A percentile compares a stretch with the other conserved stretches of the same genome.
These are phyloP conservation scores for Acanthaster planci DNA, from an alignment of 35 echinoderm and acorn worm species.

Conservation along the genomic window DNA sequence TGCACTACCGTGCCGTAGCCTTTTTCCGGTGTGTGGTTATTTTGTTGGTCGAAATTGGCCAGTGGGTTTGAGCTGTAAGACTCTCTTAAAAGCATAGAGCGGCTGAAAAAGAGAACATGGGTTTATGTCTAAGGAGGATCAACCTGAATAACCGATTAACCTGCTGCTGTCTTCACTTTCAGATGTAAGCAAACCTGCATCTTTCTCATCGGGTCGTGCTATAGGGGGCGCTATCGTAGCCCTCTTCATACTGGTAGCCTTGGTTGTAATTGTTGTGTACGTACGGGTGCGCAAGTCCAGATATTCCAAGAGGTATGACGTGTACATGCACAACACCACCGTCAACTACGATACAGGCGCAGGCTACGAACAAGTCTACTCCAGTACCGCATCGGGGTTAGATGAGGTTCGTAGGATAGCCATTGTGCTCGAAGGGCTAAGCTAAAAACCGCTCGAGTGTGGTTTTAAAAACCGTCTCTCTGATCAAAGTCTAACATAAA, in stretches of 20 bases:
- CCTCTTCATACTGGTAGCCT: slow-evolving; percentile 56
- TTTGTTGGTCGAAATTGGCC: too few relatives aligned
- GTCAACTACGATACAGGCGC: slow-evolving; percentile 77
- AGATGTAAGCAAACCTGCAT: background rate
- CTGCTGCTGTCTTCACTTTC: background rate
- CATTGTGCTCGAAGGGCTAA: too few relatives aligned
- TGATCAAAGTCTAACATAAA: too few relatives aligned
- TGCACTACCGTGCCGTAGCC: too few relatives aligned
- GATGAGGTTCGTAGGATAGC: background rate
- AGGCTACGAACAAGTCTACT: slow-evolving; percentile 80
- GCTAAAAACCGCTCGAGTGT: background rate
- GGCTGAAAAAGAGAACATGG: too few relatives aligned
- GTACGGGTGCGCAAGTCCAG: slow-evolving; percentile 58
- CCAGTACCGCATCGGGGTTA: slow-evolving; percentile 30
- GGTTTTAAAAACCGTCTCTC: background rate
- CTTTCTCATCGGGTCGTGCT: slow-evolving; percentile 32
- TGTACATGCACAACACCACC: slow-evolving; percentile 81
- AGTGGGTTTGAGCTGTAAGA: too few relatives aligned
- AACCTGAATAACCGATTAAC: too few relatives aligned
- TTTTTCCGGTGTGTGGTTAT: too few relatives aligned
- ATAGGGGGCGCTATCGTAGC: slow-evolving; percentile 58
- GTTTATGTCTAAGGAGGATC: too few relatives aligned
- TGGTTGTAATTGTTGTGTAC: slow-evolving; percentile 71
- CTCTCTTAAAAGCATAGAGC: too few relatives aligned
- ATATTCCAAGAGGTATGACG: slow-evolving; percentile 78